phyloP scores from a whole-genome alignment of 2,888 invertebrate species.

The Watsonalla cultraria region DNA sequence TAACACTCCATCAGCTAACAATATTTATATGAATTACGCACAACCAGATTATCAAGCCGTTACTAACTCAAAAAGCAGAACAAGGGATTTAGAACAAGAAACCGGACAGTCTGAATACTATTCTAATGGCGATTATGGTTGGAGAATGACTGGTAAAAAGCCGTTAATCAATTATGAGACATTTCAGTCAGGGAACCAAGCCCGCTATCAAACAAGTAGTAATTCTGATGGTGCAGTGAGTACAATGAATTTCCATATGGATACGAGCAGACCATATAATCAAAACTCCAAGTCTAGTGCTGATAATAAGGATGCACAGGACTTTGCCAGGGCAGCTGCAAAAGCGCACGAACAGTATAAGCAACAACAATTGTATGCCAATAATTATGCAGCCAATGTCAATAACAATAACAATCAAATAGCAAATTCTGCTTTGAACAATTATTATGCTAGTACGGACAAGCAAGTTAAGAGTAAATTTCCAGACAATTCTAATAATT shows the following conservation, averaged over 20 bases:
- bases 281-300: conserved; percentile 53
- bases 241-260: conserved; percentile 65
- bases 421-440: conserved; percentile 17
- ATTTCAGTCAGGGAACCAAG: conserved; percentile 40
- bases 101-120: conserved; percentile 49
- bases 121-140: conserved; percentile 71
- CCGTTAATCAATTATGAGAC: conserved; percentile 38
- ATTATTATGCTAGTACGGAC: conserved; percentile 39
- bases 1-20: conserved; percentile 57
- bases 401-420: conserved; percentile 27
- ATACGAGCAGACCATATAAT: conserved; percentile 53
- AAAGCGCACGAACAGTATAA: conserved; percentile 57
- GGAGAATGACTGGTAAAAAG: conserved; percentile 67
- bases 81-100: conserved; percentile 54
- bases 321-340: conserved; percentile 67
- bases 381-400: conserved; percentile 29
- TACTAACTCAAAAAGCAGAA: conserved; percentile 42
- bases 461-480: conserved; percentile 44
- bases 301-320: conserved; percentile 54
- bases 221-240: conserved; percentile 53
- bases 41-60: conserved; percentile 56
- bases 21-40: conserved; percentile 56
- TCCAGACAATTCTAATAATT: conserved; percentile 34
- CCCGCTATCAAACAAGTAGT: conserved; percentile 42
- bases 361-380: conserved; percentile 30